Conservation (phyloP, 2,113 vertebrate species). For the Callorhinus ursinus region DNA sequence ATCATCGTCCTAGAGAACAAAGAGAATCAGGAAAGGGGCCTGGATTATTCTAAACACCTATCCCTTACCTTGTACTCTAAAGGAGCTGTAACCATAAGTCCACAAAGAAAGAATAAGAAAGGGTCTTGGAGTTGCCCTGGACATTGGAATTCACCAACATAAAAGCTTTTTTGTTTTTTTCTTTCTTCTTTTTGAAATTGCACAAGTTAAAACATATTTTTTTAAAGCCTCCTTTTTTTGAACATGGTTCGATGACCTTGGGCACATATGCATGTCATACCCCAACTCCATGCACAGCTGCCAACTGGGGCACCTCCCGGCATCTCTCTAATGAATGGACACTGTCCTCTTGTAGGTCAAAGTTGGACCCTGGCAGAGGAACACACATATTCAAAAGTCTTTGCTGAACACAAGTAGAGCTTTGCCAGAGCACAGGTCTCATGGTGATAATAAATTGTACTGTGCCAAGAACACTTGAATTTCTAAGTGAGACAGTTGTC, state of each 20-base stretch:
- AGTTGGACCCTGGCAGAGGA: slow-evolving; percentile 1
- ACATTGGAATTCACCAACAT: not conserved
- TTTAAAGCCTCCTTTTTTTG: not conserved
- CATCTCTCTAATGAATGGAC: not conserved
- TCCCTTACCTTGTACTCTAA: not conserved
- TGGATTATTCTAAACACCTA: not conserved
- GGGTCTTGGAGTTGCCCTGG: not conserved
- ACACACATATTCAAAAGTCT: not conserved
- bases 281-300: not conserved
- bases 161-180: not conserved
- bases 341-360: not conserved
- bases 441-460: slow-evolving; percentile 35
- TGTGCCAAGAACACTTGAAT: slow-evolving; percentile 37
- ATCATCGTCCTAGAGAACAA: not conserved
- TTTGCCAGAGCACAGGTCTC: slow-evolving; percentile 37
- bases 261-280: not conserved
- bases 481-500: slow-evolving; percentile 66
- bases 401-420: not conserved
- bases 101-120: not conserved
- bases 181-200: not conserved
- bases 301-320: not conserved
- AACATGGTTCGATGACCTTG: not conserved
- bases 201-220: not conserved
- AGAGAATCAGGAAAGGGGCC: not conserved
- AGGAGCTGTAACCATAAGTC: not conserved